Evolutionary conservation across 1,140 invertebrate species (phyloP), one percentile per base, ranked within the genome.

Genomic region (Apocrypta bakeri): DNA sequence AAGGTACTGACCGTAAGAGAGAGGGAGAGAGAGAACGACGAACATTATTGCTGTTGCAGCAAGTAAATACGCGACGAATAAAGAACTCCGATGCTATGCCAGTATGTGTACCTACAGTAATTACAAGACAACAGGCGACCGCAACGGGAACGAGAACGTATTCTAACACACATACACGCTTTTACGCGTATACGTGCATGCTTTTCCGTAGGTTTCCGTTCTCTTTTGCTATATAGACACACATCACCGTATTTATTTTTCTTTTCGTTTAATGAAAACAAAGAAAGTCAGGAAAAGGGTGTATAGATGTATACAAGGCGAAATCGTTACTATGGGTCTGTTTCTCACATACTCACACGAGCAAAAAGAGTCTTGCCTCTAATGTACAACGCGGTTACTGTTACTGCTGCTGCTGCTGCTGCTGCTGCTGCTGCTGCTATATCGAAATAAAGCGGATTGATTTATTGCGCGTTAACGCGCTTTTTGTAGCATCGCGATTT

Each of bases 61-160:
- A 27, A 29, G 64, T 82, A 81, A 81, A 82, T 82, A 82, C 63
- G 73, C 63, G 29, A 63, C 80, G 73, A 82, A 76, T 82, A 82
- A 76, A 82, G 76, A 76, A 29, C 63, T 64, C 25, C 21, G 31
- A 27, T 3, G 21, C 69, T 11, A 25, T 7, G 14, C 33, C 2
- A n/a, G 69, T 71, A 31, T 82, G 29, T 76, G 56, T 78, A 73
- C 81, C 74, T 72, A 78, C 75, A 78, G 81, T 82, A 82, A 82
- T 82, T 82, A 75, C 68, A 73, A 82, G 42, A 82, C 75, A 82
- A 78, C 81, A 82, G 33, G 81, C 81, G 68, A 82, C 75, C 75
- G 31, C 74, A 78, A 80, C 48, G 33, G 31, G 66, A 66, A 27
- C 33, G 73, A 68, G 37, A 21, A 73, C 25, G 27, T 17, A 37